A percentile compares a stretch with the other conserved stretches of the same genome.
These are phyloP conservation scores for Heliocidaris erythrogramma DNA, from an alignment of 35 echinoderm and acorn worm genomes.

Conservation along the genomic window DNA sequence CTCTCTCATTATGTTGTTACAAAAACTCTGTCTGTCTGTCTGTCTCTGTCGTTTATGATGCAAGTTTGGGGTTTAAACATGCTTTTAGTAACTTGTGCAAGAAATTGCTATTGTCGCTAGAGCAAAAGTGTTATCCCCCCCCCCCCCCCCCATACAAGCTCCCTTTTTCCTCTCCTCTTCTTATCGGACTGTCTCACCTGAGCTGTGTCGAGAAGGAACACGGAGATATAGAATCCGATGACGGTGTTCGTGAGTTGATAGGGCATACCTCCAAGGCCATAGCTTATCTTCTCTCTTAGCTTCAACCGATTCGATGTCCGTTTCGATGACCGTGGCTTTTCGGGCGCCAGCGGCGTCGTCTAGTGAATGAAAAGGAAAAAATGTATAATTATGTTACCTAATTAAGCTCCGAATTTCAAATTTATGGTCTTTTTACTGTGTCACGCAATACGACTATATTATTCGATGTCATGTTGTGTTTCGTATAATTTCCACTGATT, in stretches of 20 bases:
- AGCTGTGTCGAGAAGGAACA: constrained; percentile 92
- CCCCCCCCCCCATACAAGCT: background rate
- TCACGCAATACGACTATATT: background rate
- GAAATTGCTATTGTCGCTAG: too few relatives aligned
- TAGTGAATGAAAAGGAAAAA: background rate
- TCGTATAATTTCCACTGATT: too few relatives aligned
- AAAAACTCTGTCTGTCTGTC: too few relatives aligned
- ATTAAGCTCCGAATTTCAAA: background rate
- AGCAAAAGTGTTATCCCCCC: background rate
- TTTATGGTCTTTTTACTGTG: background rate
- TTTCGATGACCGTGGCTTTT: background rate
- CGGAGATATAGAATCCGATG: constrained; percentile 87
- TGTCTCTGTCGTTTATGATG: too few relatives aligned
- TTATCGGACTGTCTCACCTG: constrained; percentile 52
- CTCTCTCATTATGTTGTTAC: too few relatives aligned
- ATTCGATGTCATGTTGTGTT: background rate
- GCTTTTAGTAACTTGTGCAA: too few relatives aligned
- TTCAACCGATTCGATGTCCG: constrained; percentile 24
- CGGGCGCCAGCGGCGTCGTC: constrained; percentile 14
- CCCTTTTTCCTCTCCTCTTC: background rate
- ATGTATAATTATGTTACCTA: background rate
- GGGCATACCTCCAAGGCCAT: constrained; percentile 85
- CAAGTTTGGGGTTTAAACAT: too few relatives aligned
- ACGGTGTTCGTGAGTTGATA: constrained; percentile 93
- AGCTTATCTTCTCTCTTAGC: constrained; percentile 67